phyloP scores from a whole-genome alignment of 1,140 invertebrate species.

The Leptinotarsa defecta region DNA sequence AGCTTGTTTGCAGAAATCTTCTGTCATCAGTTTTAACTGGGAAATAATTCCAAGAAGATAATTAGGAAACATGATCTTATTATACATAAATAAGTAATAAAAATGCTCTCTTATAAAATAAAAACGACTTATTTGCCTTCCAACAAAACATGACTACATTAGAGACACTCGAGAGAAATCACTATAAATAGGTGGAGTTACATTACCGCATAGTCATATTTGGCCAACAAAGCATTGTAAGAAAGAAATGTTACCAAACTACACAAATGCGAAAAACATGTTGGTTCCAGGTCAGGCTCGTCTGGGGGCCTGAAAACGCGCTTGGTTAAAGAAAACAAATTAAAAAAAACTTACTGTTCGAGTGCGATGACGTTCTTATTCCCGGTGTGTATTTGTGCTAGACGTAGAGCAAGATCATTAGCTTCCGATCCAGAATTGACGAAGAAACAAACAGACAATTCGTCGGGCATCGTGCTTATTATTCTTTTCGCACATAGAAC shows the following conservation, averaged over 20 bases:
- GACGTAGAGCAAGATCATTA: conserved; percentile 92
- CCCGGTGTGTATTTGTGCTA: conserved; percentile 88
- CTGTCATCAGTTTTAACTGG: no score
- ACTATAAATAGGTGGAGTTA: neutral
- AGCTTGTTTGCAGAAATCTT: no score
- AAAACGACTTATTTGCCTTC: neutral
- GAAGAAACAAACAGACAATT: conserved; percentile 91
- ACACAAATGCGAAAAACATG: neutral
- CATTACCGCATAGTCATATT: neutral
- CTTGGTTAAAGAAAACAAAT: conserved; percentile 53
- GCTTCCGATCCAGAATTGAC: conserved; percentile 99
- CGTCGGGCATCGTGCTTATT: conserved; percentile 77
- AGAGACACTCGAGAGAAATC: neutral
- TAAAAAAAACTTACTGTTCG: conserved; percentile 88
- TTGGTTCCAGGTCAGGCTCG: conserved; percentile 5
- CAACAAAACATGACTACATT: neutral
- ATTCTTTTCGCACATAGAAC: conserved; percentile 88
- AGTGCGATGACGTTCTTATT: conserved; percentile 88
- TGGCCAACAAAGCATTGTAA: neutral
- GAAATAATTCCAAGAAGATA: no score
- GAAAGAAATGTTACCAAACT: neutral
- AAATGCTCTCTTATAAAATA: no score
- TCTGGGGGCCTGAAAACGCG: conserved; percentile 30
- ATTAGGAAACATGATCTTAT: no score
- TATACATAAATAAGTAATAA: no score